A percentile compares a stretch with the other conserved stretches of the same genome.
Conservation (phyloP, 1,140 invertebrate species). For the Lepidostoma basale region DNA sequence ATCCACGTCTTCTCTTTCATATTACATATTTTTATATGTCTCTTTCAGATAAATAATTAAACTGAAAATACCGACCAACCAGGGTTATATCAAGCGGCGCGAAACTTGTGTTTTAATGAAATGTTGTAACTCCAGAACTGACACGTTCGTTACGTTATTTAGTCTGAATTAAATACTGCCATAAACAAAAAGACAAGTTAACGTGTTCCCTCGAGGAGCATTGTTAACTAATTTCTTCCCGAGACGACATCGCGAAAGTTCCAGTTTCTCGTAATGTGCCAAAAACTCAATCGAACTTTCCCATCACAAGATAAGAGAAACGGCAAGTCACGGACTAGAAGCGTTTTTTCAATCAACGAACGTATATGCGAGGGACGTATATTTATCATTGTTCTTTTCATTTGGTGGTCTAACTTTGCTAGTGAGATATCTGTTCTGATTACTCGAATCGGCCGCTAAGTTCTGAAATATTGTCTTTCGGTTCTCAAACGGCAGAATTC, state of each 20-base stretch:
- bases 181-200: neutral
- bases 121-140: too few relatives aligned
- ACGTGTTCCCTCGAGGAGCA: neutral
- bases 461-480: neutral
- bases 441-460: neutral
- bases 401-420: neutral
- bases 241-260: slow-evolving; percentile 7
- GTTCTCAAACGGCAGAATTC: slow-evolving; percentile 1
- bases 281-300: neutral
- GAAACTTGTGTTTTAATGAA: too few relatives aligned
- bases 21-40: too few relatives aligned
- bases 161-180: too few relatives aligned
- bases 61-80: too few relatives aligned
- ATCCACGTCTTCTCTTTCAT: too few relatives aligned
- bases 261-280: slow-evolving; percentile 1
- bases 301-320: neutral
- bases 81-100: too few relatives aligned
- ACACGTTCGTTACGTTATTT: too few relatives aligned
- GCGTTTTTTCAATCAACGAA: neutral
- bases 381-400: neutral
- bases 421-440: neutral
- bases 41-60: too few relatives aligned
- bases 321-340: neutral
- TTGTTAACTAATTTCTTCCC: slow-evolving; percentile 20
- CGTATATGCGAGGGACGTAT: neutral